Evolutionary conservation across 1,140 invertebrate genomes (phyloP).

Genomic region (Nylanderia fulva): DNA sequence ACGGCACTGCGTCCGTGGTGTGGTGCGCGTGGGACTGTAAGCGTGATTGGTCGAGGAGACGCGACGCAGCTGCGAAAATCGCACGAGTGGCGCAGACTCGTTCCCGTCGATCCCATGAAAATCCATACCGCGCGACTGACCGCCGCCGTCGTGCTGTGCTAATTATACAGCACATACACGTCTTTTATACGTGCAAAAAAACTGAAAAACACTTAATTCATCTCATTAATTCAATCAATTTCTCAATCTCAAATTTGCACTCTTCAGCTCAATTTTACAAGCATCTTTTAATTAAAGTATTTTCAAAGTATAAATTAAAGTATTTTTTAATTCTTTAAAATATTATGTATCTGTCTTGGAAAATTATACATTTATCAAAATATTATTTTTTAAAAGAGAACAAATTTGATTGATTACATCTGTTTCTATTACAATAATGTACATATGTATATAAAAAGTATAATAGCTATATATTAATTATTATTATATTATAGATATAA

Average conservation of each 20-base stretch:
- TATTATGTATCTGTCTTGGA: no score
- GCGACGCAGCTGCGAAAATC: conserved; percentile 62
- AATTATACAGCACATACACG: conserved; percentile 3
- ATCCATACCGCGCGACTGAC: conserved; percentile 75
- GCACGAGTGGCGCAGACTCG: conserved; percentile 77
- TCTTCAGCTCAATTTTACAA: neutral
- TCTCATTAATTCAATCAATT: neutral
- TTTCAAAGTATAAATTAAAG: no score
- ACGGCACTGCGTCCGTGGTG: conserved; percentile 27
- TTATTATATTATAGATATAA: neutral
- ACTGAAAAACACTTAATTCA: no score
- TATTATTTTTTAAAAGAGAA: no score
- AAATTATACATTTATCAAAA: no score
- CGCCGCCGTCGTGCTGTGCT: neutral
- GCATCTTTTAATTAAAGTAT: no score
- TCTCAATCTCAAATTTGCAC: neutral
- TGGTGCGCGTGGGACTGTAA: conserved; percentile 18
- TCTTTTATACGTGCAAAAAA: no score
- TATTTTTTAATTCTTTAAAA: no score
- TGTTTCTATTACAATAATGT: no score
- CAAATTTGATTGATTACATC: neutral
- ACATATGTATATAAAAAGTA: neutral
- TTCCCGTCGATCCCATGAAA: conserved; percentile 74
- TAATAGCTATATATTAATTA: neutral
- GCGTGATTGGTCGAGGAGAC: conserved; percentile 55